Percentiles rank a stretch among this genome's conserved stretches.
phyloP scores from a whole-genome alignment of 2,888 invertebrate genomes.

The Brachylomia viminalis region DNA sequence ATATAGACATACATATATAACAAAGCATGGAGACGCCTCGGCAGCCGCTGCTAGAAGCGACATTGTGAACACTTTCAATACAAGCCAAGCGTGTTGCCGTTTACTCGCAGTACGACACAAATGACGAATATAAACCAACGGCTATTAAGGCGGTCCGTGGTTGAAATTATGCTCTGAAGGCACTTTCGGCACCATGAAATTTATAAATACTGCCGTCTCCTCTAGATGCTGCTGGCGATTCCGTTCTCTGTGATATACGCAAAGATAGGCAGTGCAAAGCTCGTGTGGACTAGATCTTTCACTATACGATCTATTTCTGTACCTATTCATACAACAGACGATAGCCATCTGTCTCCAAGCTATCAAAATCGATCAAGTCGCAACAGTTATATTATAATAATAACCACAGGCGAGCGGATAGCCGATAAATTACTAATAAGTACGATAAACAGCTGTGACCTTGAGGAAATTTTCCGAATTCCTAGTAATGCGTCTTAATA shows the following conservation, averaged over 20 bases:
- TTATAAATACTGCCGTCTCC: not conserved
- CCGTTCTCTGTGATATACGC: not conserved
- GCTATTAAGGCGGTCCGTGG: not conserved
- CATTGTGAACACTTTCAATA: not conserved
- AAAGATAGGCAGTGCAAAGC: not conserved
- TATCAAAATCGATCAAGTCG: constrained; percentile 33
- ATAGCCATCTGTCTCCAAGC: constrained; percentile 10
- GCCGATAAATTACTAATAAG: constrained; percentile 29
- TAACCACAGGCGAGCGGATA: constrained; percentile 10
- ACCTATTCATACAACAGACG: constrained; percentile 2
- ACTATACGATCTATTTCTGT: not conserved
- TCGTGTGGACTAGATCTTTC: not conserved
- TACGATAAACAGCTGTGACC: constrained; percentile 30
- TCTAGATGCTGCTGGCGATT: not conserved
- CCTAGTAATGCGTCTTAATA: not conserved
- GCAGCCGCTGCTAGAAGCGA: too few species aligned
- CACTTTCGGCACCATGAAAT: too few species aligned
- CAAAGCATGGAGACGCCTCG: not conserved
- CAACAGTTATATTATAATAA: constrained; percentile 14
- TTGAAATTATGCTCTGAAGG: not conserved
- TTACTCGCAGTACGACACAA: not conserved
- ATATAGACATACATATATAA: not conserved
- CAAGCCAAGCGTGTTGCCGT: not conserved
- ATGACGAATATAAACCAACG: not conserved
- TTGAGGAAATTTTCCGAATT: constrained; percentile 37